Base-by-base conservation (phyloP, 2,797 vertebrate genomes). In the Coilia nasus region DNA sequence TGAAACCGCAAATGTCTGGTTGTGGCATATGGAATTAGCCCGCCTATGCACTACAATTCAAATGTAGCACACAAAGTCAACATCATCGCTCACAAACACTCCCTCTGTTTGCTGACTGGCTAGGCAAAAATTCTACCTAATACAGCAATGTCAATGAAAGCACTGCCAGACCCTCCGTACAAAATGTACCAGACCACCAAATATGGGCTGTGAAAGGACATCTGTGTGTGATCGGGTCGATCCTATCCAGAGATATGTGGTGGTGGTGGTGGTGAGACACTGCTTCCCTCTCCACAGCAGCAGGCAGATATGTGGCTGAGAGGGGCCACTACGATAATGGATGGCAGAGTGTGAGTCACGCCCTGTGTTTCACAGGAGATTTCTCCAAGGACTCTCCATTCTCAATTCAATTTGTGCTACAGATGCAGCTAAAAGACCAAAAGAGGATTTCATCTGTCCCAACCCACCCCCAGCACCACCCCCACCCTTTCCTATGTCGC, bases 301-400 rank as follows among this genome's bases (percentile, higher is more conserved):
- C 71, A 21, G 71, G 41, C 71, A 71, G 14, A 25, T 19, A 78
- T 15, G 44, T 35, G 44, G 44, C 28, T 78, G 35, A 78, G 35
- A 41, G 19, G 35, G 71, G 15, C 31, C 35, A 6, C 71, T 78
- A 2, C 17, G 35, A 78, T 41, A 78, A 78, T 78, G 71, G 88
- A 89, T 83, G 81, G 82, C 35, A 86, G 83, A 78, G 17, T 44
- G 31, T 90, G 62, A 86, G 90, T 84, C 87, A 85, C 62, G 85
- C 83, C 85, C 62, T 60, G 83, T 89, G 86, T 83, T 82, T 85
- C 84, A 90, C 85, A 83, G 86, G 87, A 91, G 90, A 93, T 94
- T 93, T 93, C 91, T 44, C 91, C 91, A 31, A 84, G 64, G 80
- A 81, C 47, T 10, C 23, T 84, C 85, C 86, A 86, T 89, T 88